Evolutionary conservation across 2,797 vertebrate genomes (phyloP).

Genomic region (Momotus momota): DNA sequence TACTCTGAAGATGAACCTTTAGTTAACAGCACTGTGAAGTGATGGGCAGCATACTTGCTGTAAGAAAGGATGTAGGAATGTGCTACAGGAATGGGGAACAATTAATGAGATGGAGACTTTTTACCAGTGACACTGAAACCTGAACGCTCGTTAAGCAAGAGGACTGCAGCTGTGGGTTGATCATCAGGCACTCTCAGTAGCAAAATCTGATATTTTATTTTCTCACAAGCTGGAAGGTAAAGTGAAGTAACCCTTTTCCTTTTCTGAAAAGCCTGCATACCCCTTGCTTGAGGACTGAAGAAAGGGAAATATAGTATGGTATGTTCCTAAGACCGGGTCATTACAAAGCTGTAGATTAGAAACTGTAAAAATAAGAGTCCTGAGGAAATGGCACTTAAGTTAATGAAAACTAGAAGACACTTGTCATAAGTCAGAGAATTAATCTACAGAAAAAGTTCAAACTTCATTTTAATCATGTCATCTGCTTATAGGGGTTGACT

Average conservation of each 20-base stretch:
- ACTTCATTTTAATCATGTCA: constrained; percentile 67
- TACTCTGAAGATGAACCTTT: neutral
- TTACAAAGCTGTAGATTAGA: constrained; percentile 38
- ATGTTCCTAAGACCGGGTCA: constrained; percentile 31
- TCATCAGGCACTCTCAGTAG: neutral
- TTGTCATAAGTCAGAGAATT: constrained; percentile 59
- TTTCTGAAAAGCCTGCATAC: neutral
- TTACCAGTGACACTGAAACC: neutral
- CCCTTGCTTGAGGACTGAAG: neutral
- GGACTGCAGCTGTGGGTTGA: neutral
- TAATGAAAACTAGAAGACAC: constrained; percentile 64
- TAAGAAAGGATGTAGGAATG: neutral
- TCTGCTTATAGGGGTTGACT: constrained; percentile 45
- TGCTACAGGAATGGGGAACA: neutral
- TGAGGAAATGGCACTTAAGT: constrained; percentile 60
- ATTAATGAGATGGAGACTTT: neutral
- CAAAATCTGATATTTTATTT: neutral
- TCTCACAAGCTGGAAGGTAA: neutral
- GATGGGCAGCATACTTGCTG: neutral
- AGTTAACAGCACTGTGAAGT: neutral
- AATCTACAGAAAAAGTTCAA: constrained; percentile 65
- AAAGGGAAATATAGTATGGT: neutral
- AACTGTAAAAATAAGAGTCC: constrained; percentile 49
- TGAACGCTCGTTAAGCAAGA: neutral
- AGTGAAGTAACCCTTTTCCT: neutral